Percentiles rank a stretch among this genome's conserved stretches.
phyloP scores from a whole-genome alignment of 2,888 invertebrate genomes.

The Merodon equestris region DNA sequence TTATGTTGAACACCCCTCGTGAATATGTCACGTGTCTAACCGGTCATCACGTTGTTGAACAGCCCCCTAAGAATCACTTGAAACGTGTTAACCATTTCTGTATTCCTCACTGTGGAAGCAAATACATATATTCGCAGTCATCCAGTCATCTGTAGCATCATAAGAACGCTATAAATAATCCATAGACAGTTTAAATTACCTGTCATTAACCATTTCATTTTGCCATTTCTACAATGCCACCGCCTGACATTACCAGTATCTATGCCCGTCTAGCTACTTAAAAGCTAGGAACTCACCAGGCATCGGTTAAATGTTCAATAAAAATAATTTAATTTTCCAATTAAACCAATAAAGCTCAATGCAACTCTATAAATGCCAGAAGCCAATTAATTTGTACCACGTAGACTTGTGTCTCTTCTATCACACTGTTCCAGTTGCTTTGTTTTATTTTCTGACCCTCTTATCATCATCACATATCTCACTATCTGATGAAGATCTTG shows the following conservation, averaged over 20 bases:
- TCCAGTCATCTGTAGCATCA: slow-evolving; percentile 40
- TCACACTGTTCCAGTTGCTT: too few relatives aligned
- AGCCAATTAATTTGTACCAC: slow-evolving; percentile 48
- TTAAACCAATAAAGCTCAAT: slow-evolving; percentile 61
- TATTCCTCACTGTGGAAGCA: not conserved
- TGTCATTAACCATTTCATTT: slow-evolving; percentile 55
- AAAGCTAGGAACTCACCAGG: slow-evolving; percentile 1
- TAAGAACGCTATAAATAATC: slow-evolving; percentile 50
- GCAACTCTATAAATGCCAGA: slow-evolving; percentile 54
- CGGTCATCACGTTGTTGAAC: slow-evolving; percentile 2
- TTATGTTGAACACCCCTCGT: too few relatives aligned
- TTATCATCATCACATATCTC: too few relatives aligned
- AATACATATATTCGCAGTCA: too few relatives aligned
- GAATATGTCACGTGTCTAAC: not conserved
- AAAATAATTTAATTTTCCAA: slow-evolving; percentile 65
- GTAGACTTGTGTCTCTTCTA: too few relatives aligned
- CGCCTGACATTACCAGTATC: not conserved
- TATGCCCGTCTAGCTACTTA: not conserved
- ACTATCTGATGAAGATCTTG: too few relatives aligned
- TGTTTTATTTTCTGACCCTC: too few relatives aligned
- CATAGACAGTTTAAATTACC: slow-evolving; percentile 51
- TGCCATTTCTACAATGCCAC: slow-evolving; percentile 21
- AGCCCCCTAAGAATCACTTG: not conserved
- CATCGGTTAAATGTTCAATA: slow-evolving; percentile 54
- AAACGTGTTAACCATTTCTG: not conserved